Evolutionary conservation across 1,140 invertebrate species (phyloP).

Genomic region (Ephestia elutella): DNA sequence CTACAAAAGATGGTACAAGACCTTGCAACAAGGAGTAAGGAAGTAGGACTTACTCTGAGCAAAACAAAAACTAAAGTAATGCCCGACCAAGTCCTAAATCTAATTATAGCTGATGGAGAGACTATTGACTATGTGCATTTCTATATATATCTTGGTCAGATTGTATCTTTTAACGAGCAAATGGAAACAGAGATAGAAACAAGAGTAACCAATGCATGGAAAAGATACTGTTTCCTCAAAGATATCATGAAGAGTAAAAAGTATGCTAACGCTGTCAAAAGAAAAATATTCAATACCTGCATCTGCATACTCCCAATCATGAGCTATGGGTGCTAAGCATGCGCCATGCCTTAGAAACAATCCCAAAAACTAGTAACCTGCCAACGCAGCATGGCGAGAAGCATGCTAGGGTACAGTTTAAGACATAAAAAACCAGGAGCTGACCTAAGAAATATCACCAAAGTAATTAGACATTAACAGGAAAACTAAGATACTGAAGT

Average conservation of each 20-base stretch:
- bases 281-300: background rate
- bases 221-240: background rate
- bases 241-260: background rate
- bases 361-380: too few species aligned
- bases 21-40: background rate
- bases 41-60: background rate
- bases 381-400: too few species aligned
- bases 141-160: background rate
- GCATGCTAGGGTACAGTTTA: too few species aligned
- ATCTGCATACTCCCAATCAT: background rate
- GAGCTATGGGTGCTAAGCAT: background rate
- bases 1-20: background rate
- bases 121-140: background rate
- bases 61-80: background rate
- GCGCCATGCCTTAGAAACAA: background rate
- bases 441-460: too few species aligned
- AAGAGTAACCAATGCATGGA: background rate
- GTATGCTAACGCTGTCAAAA: background rate
- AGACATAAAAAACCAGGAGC: too few species aligned
- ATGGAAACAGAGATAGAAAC: background rate
- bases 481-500: too few species aligned
- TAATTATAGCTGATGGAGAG: background rate
- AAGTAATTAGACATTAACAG: too few species aligned
- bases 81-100: background rate
- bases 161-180: background rate